Base-by-base conservation (phyloP, 1,140 invertebrate genomes). In the Zophobas atratus region DNA sequence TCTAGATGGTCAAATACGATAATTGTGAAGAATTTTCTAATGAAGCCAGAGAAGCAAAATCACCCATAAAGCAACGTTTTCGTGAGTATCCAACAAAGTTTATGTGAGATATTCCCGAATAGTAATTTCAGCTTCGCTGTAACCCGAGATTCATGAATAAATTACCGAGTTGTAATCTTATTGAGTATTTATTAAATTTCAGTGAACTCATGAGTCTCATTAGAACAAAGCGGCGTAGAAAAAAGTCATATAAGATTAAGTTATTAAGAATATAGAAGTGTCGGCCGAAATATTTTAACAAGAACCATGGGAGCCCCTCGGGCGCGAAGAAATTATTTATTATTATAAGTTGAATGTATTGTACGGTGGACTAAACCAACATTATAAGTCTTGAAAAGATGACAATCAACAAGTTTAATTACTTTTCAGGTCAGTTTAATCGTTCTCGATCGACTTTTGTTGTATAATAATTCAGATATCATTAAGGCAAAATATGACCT, bases 401-500 rank as follows among this genome's bases (percentile, higher is more conserved):
- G 78, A 79, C 78, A 79, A 79, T 79, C 78, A 79, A 79, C 75
- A 48, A 57, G 46, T 77, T 79, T 79, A 79, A 79, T 79, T 79
- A 79, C 75, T 79, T 77, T 77, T 79, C 78, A 79, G 46, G 70
- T 51, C 75, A 55, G 78, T 70, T 79, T 71, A 77, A 77, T 79
- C 78, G 67, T 67, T 71, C 76, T 77, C 70, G 67, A 77, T 77
- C 49, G 48, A 48, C 76, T 67, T 71, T 55, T 77, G 67, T 77
- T 48, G 49, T 71, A 77, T 71, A 77, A 77, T 77, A 77, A 77
- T 77, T 55, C 70, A 71, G 76, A 76, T 77, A 77, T 77, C 76
- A 77, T 77, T 77, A 77, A 77, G 39, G 57, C 51, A 76, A 76
- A 70, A 70, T 70, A 76, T 55, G 75, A 76, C 57, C 60, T 57